Conservation (phyloP, 2,888 invertebrate species). For the Isoperla grammatica region DNA sequence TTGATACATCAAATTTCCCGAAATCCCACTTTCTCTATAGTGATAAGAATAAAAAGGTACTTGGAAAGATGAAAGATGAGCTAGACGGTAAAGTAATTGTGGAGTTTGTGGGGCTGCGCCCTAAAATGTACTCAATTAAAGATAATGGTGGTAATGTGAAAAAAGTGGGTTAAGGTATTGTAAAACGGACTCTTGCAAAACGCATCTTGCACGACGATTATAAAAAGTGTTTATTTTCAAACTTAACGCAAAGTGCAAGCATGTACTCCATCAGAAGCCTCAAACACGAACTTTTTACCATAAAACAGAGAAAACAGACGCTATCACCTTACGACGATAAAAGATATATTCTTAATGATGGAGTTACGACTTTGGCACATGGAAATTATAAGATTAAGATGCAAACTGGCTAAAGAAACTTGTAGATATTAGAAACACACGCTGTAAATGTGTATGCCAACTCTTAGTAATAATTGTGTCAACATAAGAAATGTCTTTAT, state of each 20-base stretch:
- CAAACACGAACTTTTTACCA: too few species aligned
- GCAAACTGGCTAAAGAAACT: too few species aligned
- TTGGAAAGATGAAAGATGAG: constrained; percentile 39
- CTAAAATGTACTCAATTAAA: constrained; percentile 29
- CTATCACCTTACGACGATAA: constrained; percentile 9
- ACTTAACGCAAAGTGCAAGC: too few species aligned
- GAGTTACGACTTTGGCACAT: constrained; percentile 2
- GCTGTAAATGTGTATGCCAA: too few species aligned
- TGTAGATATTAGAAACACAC: too few species aligned
- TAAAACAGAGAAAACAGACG: not conserved
- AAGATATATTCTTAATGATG: constrained; percentile 6
- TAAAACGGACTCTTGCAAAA: not conserved
- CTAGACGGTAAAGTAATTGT: constrained; percentile 33
- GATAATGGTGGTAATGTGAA: too few species aligned
- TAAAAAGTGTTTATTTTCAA: constrained; percentile 14
- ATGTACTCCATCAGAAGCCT: too few species aligned
- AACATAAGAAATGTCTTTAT: too few species aligned
- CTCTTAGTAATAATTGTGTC: too few species aligned
- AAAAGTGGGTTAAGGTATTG: constrained; percentile 21
- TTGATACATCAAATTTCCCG: constrained; percentile 36
- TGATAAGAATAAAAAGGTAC: constrained; percentile 35
- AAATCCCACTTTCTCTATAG: constrained; percentile 31
- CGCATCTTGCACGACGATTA: constrained; percentile 3
- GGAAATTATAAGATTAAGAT: too few species aligned
- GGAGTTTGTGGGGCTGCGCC: constrained; percentile 34